Conservation (phyloP, 2,888 invertebrate genomes). For the Lasioglossum malachurum region DNA sequence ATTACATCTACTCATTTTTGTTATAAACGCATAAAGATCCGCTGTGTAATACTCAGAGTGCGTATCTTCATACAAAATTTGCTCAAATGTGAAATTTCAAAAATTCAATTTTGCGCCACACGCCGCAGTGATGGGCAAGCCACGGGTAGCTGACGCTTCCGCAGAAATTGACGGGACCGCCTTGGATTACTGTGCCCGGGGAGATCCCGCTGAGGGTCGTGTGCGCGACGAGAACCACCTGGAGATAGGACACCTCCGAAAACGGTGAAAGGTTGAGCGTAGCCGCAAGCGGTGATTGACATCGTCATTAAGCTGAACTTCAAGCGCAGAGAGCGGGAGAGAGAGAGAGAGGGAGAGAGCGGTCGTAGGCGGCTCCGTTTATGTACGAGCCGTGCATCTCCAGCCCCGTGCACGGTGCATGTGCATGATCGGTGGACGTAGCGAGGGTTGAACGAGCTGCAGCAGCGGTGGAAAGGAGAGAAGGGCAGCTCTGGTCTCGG, state of each 20-base stretch:
- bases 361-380: constrained; percentile 28
- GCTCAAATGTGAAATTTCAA: no score
- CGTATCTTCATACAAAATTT: no score
- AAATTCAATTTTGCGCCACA: no score
- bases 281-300: constrained; percentile 69
- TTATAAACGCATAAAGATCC: no score
- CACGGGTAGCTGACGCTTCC: no score
- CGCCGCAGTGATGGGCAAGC: no score
- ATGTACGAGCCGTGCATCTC: constrained; percentile 44
- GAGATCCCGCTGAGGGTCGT: not conserved
- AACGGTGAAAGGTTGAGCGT: constrained; percentile 25
- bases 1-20: no score
- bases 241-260: not conserved
- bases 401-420: constrained; percentile 59
- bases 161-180: not conserved
- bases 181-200: not conserved
- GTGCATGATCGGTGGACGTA: constrained; percentile 68
- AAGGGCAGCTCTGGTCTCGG: not conserved
- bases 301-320: constrained; percentile 72
- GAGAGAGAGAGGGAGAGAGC: no score
- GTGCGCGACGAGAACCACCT: not conserved
- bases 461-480: constrained; percentile 40
- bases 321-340: constrained; percentile 46
- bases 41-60: no score
- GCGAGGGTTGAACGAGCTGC: constrained; percentile 42